Conservation (phyloP, 2,888 invertebrate species). For the Abrostola tripartita region DNA sequence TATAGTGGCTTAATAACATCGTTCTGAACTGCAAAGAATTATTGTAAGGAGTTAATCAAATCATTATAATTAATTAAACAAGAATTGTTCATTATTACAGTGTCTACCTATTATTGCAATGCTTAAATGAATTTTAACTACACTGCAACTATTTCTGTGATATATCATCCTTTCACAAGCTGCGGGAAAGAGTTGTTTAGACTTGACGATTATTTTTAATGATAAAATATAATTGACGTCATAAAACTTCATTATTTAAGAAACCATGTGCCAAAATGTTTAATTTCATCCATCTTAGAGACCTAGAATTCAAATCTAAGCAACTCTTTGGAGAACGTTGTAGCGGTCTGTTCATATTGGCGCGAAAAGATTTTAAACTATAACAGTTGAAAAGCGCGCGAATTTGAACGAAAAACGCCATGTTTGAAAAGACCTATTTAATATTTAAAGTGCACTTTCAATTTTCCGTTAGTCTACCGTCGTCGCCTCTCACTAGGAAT, state of each 20-base stretch:
- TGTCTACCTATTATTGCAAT: slow-evolving; percentile 39
- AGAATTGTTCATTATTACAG: slow-evolving; percentile 23
- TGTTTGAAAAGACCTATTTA: slow-evolving; percentile 50
- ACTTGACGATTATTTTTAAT: slow-evolving; percentile 24
- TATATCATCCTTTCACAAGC: slow-evolving; percentile 70
- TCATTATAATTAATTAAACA: slow-evolving; percentile 7
- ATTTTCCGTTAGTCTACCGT: slow-evolving; percentile 67
- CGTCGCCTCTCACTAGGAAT: slow-evolving; percentile 73
- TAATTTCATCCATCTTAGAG: slow-evolving; percentile 25
- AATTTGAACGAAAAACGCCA: slow-evolving; percentile 36
- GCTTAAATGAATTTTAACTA: slow-evolving; percentile 42
- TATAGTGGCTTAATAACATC: too few species aligned
- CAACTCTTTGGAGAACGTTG: slow-evolving; percentile 52
- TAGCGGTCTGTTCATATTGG: slow-evolving; percentile 49
- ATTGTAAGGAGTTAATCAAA: too few species aligned
- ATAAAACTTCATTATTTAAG: slow-evolving; percentile 37
- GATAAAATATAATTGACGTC: slow-evolving; percentile 21
- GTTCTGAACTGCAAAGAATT: too few species aligned
- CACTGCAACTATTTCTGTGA: slow-evolving; percentile 72
- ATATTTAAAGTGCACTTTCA: slow-evolving; percentile 75
- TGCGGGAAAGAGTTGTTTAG: slow-evolving; percentile 61
- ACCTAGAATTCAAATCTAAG: slow-evolving; percentile 22
- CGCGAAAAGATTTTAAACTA: slow-evolving; percentile 36
- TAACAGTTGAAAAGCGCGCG: slow-evolving; percentile 47
- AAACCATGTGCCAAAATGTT: slow-evolving; percentile 63